A percentile compares a stretch with the other conserved stretches of the same genome.
Conservation (phyloP, 2,113 vertebrate genomes). For the Salvelinus alpinus region DNA sequence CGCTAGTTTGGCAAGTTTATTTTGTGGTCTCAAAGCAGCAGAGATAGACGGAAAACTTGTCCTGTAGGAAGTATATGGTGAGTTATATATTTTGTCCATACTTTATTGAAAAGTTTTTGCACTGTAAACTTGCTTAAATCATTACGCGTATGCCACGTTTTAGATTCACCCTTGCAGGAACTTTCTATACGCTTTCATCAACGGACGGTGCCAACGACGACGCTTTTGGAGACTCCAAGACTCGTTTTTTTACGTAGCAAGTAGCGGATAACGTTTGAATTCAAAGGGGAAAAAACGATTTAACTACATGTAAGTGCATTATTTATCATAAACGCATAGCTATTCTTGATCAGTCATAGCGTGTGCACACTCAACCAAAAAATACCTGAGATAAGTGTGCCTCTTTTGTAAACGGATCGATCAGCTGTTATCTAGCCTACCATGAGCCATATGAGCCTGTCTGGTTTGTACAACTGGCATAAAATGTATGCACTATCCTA, state of each 20-base stretch:
- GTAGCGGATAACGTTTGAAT: constrained; percentile 51
- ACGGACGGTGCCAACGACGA: constrained; percentile 36
- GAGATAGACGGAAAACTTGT: constrained; percentile 52
- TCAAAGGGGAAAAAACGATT: constrained; percentile 38
- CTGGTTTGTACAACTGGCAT: too few relatives aligned
- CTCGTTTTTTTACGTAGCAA: background rate
- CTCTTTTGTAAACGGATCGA: too few relatives aligned
- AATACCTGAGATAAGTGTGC: background rate
- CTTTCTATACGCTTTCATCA: constrained; percentile 30
- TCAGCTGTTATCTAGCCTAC: too few relatives aligned
- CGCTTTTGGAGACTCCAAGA: background rate
- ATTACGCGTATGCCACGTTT: constrained; percentile 69
- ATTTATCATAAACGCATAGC: background rate
- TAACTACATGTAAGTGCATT: background rate
- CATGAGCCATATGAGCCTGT: too few relatives aligned
- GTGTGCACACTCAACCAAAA: background rate
- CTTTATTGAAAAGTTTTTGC: constrained; percentile 17
- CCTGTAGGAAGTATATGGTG: constrained; percentile 62
- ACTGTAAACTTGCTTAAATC: constrained; percentile 37
- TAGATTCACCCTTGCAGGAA: constrained; percentile 57
- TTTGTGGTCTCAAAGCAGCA: constrained; percentile 56
- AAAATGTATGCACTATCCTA: too few relatives aligned
- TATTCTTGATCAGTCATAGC: background rate
- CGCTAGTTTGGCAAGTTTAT: constrained; percentile 74
- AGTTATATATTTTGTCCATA: constrained; percentile 51